Evolutionary conservation across 2,888 invertebrate genomes (phyloP).

Genomic region (Poecilus cupreus): DNA sequence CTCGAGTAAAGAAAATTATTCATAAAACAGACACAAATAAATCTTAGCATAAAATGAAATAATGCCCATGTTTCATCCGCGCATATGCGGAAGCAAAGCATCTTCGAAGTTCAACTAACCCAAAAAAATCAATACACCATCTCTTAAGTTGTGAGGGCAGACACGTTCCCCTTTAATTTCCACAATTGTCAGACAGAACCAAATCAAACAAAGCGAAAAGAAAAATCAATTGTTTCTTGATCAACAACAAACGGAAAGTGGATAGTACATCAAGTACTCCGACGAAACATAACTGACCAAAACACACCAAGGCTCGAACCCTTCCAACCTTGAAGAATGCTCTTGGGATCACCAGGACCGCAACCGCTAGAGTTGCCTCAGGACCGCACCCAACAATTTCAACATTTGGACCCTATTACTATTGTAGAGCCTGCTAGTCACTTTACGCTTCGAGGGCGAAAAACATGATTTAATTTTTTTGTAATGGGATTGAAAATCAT

Average conservation of each 20-base stretch:
- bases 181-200: slow-evolving; percentile 31
- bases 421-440: no score
- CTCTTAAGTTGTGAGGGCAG: slow-evolving; percentile 5
- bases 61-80: not conserved
- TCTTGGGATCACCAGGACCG: slow-evolving; percentile 5
- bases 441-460: no score
- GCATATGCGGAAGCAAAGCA: slow-evolving; percentile 30
- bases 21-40: not conserved
- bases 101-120: slow-evolving; percentile 13
- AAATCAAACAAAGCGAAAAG: slow-evolving; percentile 33
- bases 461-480: no score
- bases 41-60: not conserved
- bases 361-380: slow-evolving; percentile 1
- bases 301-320: not conserved
- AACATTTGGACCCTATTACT: no score
- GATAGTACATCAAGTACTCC: slow-evolving; percentile 14
- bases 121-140: slow-evolving; percentile 41
- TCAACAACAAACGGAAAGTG: slow-evolving; percentile 30
- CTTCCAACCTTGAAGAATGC: slow-evolving; percentile 22
- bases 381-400: no score
- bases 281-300: slow-evolving; percentile 5
- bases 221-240: slow-evolving; percentile 44
- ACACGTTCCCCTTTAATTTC: slow-evolving; percentile 48
- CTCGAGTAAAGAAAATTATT: no score
- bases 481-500: no score